Percentiles rank a stretch among this genome's conserved stretches.
Conservation (phyloP, 1,140 invertebrate genomes). For the Zaprionus nigranus region DNA sequence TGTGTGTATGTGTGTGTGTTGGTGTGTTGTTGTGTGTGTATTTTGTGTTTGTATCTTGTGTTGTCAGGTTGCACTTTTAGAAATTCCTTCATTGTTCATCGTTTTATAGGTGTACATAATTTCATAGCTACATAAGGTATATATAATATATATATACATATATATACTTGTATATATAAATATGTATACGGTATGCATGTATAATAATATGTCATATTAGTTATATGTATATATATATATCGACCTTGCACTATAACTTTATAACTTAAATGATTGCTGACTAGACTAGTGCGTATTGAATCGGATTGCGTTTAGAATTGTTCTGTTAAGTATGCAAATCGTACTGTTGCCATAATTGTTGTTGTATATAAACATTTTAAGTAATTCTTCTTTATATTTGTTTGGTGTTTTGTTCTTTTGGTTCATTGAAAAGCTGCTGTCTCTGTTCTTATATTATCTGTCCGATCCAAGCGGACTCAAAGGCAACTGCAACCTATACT, state of each 20-base stretch:
- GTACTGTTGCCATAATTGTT: conserved; percentile 9
- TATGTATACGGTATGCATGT: conserved; percentile 42
- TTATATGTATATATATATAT: conserved; percentile 38
- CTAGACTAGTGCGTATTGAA: conserved; percentile 76
- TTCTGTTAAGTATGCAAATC: conserved; percentile 52
- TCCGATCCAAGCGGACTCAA: conserved; percentile 23
- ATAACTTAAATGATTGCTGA: conserved; percentile 77
- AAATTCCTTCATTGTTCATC: conserved; percentile 58
- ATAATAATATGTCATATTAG: conserved; percentile 54
- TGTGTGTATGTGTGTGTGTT: no score
- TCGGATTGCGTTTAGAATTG: conserved; percentile 68
- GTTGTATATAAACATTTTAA: conserved; percentile 26
- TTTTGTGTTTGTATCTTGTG: neutral
- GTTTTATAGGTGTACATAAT: conserved; percentile 47
- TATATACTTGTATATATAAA: conserved; percentile 50
- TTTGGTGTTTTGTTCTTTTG: conserved; percentile 41
- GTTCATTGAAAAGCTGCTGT: conserved; percentile 29
- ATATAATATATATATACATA: conserved; percentile 52
- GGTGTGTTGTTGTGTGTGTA: no score
- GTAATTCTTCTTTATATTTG: conserved; percentile 30
- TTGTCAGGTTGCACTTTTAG: conserved; percentile 58
- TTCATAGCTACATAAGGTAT: conserved; percentile 43
- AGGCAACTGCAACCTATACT: conserved; percentile 36
- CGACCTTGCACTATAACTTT: conserved; percentile 64
- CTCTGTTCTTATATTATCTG: neutral